These are phyloP conservation scores for Microplitis demolitor DNA, from an alignment of 1,140 invertebrate species.

Conservation along the genomic window DNA sequence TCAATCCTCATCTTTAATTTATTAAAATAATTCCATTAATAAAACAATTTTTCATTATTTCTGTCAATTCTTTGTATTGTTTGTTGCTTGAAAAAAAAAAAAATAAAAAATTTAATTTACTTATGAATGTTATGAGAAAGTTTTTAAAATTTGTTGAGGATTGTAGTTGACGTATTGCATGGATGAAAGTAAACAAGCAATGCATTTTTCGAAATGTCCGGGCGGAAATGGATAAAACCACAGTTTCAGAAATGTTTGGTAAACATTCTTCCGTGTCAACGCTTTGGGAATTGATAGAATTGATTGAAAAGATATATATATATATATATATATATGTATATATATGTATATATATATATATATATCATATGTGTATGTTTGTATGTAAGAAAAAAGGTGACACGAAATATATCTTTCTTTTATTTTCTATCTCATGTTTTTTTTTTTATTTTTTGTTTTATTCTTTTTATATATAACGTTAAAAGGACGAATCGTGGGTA, in stretches of 20 bases:
- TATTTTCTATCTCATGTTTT: neutral
- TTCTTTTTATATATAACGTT: conserved; percentile 9
- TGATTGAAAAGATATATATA: neutral
- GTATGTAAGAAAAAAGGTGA: too few species aligned
- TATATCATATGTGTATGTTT: too few species aligned
- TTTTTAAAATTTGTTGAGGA: neutral
- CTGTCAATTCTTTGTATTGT: too few species aligned
- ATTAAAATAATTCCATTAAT: too few species aligned
- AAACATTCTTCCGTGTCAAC: conserved; percentile 19
- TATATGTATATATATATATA: too few species aligned
- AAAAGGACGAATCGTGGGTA: conserved; percentile 10
- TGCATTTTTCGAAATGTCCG: conserved; percentile 11
- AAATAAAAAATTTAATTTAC: too few species aligned
- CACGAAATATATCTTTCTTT: neutral
- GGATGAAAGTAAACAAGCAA: conserved; percentile 1
- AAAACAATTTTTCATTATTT: too few species aligned
- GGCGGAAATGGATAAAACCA: conserved; percentile 15
- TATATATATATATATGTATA: too few species aligned
- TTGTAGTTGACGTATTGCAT: conserved; percentile 2
- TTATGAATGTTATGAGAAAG: neutral
- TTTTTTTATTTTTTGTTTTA: neutral
- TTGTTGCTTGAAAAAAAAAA: too few species aligned
- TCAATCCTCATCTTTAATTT: too few species aligned
- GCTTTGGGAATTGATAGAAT: conserved; percentile 12
- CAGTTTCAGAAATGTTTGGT: conserved; percentile 22